Evolutionary conservation across 2,113 vertebrate genomes (phyloP), one percentile per base, ranked within the genome.

Genomic region (Charadrius vociferus): DNA sequence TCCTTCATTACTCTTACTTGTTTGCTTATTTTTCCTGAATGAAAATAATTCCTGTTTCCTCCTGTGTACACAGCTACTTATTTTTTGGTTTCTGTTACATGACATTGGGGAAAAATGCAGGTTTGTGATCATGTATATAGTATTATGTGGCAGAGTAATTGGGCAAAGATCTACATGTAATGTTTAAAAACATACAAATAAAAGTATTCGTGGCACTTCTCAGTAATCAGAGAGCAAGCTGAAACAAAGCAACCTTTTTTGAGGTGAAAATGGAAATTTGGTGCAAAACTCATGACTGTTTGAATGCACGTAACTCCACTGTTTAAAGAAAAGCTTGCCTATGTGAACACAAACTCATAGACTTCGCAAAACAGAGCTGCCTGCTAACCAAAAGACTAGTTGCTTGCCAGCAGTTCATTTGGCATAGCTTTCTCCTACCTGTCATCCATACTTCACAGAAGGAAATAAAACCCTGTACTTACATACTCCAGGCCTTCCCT

Each of bases 351-450:
- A 88, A 59, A 41, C 73, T 83, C 79, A 3, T 22, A 79, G 58
- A 85, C 86, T 92, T 95, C 91, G 75, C 77, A 95, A 72, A 95
- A 82, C 65, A 89, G 92, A 81, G 71, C 92, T 96, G 87, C 91
- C 77, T 95, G 88, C 88, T 94, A 95, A 87, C 88, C 77, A 65
- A 68, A 95, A 95, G 96, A 84, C 86, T 81, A 75, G 86, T 89
- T 95, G 86, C 73, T 95, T 92, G 95, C 96, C 95, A 96, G 11
- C 88, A 86, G 94, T 91, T 97, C 45, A 14, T 71, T 96, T 97
- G 96, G 97, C 94, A 58, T 93, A 80, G 91, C 77, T 87, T 94
- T 97, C 86, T 93, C n/a, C 94, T 96, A 97, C 96, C 97, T 96
- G 92, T 97, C 96, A 95, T 93, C 88, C 41, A 17, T 96, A 89